Percentiles rank a stretch among this genome's conserved stretches.
Conservation (phyloP, 2,797 vertebrate genomes). For the Coreius guichenoti region DNA sequence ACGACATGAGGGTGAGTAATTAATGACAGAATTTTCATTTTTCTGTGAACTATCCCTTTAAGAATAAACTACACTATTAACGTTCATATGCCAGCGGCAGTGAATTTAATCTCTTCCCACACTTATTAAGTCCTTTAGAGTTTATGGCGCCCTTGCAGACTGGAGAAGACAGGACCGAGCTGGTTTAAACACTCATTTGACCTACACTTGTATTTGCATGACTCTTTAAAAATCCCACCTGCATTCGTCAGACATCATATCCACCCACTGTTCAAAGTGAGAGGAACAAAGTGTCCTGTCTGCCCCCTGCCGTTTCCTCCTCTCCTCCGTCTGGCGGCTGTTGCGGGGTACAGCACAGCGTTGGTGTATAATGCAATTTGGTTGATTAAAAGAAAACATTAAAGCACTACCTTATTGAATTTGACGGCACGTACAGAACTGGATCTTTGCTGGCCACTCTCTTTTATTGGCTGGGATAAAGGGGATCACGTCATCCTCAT, state of each 20-base stretch:
- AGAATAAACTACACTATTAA: not conserved
- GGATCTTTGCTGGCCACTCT: slow-evolving; percentile 83
- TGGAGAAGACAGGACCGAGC: slow-evolving; percentile 3
- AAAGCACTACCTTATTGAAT: slow-evolving; percentile 87
- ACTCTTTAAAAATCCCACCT: slow-evolving; percentile 40
- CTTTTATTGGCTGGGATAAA: slow-evolving; percentile 84
- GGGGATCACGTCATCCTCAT: slow-evolving; percentile 82
- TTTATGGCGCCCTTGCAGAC: slow-evolving; percentile 10
- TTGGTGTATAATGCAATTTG: slow-evolving; percentile 86
- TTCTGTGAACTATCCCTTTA: too few species aligned
- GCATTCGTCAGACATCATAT: slow-evolving; percentile 27
- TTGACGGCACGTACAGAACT: slow-evolving; percentile 84
- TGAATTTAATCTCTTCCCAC: not conserved
- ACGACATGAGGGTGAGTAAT: too few species aligned
- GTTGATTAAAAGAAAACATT: slow-evolving; percentile 91
- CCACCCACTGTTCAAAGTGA: slow-evolving; percentile 18
- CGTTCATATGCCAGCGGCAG: not conserved
- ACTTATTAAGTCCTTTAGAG: slow-evolving; percentile 17
- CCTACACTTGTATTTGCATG: slow-evolving; percentile 32
- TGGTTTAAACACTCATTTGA: slow-evolving; percentile 30
- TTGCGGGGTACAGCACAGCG: slow-evolving; percentile 65
- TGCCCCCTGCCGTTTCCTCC: slow-evolving; percentile 39
- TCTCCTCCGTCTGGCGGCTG: slow-evolving; percentile 45
- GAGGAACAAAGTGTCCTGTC: slow-evolving; percentile 49
- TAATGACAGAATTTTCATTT: too few species aligned